These are phyloP conservation scores for Terrapene triunguis DNA, from an alignment of 2,113 vertebrate species.

Conservation along the genomic window DNA sequence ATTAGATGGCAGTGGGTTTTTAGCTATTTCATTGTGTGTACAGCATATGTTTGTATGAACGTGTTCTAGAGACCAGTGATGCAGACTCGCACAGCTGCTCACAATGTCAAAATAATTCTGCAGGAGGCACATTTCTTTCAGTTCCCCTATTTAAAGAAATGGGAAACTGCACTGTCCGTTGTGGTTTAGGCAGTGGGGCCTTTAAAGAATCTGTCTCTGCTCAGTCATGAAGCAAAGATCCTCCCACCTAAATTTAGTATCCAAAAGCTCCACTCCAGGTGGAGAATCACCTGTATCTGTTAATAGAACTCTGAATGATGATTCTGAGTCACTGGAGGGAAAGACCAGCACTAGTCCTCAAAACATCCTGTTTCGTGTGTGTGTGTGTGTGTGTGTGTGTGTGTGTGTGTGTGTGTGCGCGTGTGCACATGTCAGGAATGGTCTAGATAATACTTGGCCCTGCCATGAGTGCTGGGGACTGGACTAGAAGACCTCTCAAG, in stretches of 20 bases:
- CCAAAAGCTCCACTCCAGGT: neutral
- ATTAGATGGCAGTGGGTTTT: neutral
- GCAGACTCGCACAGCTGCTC: neutral
- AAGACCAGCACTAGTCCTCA: neutral
- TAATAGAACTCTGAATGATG: neutral
- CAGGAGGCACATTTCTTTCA: neutral
- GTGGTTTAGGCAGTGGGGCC: neutral
- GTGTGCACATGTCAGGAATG: no score
- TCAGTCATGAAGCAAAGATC: neutral
- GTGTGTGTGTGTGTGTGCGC: no score
- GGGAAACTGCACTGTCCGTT: neutral
- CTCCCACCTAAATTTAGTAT: neutral
- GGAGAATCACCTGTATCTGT: no score
- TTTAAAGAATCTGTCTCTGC: neutral
- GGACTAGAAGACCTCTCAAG: neutral
- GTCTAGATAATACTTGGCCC: neutral
- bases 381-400: no score
- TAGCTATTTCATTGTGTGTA: neutral
- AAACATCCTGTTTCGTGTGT: neutral
- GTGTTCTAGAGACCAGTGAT: neutral
- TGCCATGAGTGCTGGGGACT: neutral
- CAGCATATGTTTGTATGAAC: neutral
- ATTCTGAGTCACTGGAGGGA: neutral
- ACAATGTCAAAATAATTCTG: neutral
- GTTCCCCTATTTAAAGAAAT: neutral